phyloP scores from a whole-genome alignment of 2,113 vertebrate species.

The Synchiropus splendidus region DNA sequence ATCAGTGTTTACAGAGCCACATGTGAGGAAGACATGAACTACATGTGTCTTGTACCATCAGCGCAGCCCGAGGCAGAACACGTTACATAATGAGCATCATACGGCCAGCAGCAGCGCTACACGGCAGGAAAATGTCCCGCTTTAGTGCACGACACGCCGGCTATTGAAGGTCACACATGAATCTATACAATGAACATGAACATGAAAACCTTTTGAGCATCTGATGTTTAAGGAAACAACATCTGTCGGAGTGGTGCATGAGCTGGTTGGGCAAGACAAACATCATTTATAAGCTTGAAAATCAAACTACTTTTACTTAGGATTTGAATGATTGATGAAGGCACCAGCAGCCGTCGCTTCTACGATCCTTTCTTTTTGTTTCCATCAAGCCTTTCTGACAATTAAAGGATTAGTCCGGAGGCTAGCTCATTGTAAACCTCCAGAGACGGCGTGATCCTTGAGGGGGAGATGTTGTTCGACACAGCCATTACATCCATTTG shows the following conservation, averaged over 20 bases:
- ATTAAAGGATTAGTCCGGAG: constrained; percentile 39
- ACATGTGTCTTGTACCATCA: constrained; percentile 9
- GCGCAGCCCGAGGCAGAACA: constrained; percentile 26
- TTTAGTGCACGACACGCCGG: neutral
- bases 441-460: constrained; percentile 20
- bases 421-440: constrained; percentile 24
- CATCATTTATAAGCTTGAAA: no score
- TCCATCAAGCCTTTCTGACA: constrained; percentile 13
- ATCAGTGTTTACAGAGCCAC: constrained; percentile 4
- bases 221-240: no score
- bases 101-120: constrained; percentile 3
- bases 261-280: no score
- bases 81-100: constrained; percentile 34
- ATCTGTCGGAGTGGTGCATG: no score
- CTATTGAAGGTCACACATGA: no score
- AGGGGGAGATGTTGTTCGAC: constrained; percentile 19
- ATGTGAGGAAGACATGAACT: neutral
- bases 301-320: no score
- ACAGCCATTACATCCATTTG: constrained; percentile 23
- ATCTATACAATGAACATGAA: no score
- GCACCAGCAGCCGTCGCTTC: no score
- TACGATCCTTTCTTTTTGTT: no score
- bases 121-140: constrained; percentile 21
- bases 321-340: no score
- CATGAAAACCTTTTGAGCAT: no score